Base-by-base conservation (phyloP, 2,797 vertebrate genomes). In the Alauda arvensis region DNA sequence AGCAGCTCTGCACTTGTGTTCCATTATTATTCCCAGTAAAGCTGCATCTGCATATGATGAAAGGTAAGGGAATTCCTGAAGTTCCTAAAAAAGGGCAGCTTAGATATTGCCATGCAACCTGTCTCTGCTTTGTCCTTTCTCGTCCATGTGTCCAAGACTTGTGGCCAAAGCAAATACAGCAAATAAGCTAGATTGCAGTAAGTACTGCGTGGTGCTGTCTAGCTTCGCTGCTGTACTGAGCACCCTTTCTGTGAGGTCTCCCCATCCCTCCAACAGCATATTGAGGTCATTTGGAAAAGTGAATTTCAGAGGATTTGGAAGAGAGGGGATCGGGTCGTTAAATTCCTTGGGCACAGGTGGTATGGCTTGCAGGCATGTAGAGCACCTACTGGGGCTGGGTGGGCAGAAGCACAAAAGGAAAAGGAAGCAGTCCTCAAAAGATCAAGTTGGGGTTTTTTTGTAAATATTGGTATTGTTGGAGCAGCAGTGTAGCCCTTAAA, bases 151-250 rank as follows among this genome's bases (percentile, higher is more conserved):
- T 65, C 75, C n/a, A 70, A 85, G 67, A 45, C n/a, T 66, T 91
- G 60, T 37, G 37, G 37, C 67, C 62, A 80, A 84, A 91, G 76
- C 76, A 92, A 89, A 89, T 39, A 71, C 3, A 84, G 81, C 48
- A 66, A 87, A 65, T 65, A 93, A 77, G 57, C 49, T 34, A 59
- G 43, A 63, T 0, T 33, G 77, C 74, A 83, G 43, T 10, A 55
- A 66, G 24, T 70, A 60, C 34, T 87, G 63, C 26, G 33, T 20
- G 46, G 55, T 76, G 60, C 69, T 66, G 24, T 23, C 33, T 33
- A 20, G 28, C 23, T 75, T 37, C 1, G 6, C 65, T 77, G 40
- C 71, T 82, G 11, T 39, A 31, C 19, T 0, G 4, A 67, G 23
- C 31, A 68, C 33, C 77, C n/a, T 45, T 66, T 66, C 72, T 53